Base-by-base conservation (phyloP, 37 sponge, comb jelly and placozoan genomes). In the Aplysina aerophoba region DNA sequence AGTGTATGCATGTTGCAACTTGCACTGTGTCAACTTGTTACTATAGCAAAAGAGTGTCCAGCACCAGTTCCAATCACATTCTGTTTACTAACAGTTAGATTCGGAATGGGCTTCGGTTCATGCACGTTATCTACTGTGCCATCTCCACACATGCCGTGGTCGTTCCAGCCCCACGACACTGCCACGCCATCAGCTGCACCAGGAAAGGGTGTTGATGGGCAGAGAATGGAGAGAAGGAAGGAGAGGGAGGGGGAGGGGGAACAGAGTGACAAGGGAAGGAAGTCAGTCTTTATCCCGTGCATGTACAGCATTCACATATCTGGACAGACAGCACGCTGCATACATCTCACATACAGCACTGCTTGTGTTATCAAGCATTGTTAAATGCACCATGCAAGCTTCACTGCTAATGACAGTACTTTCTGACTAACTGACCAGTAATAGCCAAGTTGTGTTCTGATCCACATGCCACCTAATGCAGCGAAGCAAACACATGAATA, bases 371-470 rank as follows among this genome's bases (percentile, higher is more conserved):
- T n/a, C n/a, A n/a, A n/a, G n/a, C n/a, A n/a, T n/a, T n/a, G 8
- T 44, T 3, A 11, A 44, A 44, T 8, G 6, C 50, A 44, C 50
- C 3, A 44, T 44, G 50, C 50, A 44, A 3, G 6, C 50, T 11
- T 8, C 50, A 11, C 3, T 44, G 50, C 50, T 11, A 3, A 44
- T 8, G 8, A 44, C 50, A 44, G 50, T n/a, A n/a, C n/a, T n/a
- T n/a, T n/a, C n/a, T n/a, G n/a, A n/a, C n/a, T n/a, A n/a, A n/a
- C 92, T 85, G 36, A 92, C 94, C 86, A 83, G 56, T 82, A 0
- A 93, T 38, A 71, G 84, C 88, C 36, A 93, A 55, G 40, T 35
- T 90, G 63, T 93, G 94, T 34, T 93, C 94, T 30, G 94, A 93
- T 55, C 94, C 94, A 87, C 91, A 87, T 0, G 21, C 36, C 17